Evolutionary conservation across 23 tunicate species (phyloP).

Genomic region (Corella eumyota): DNA sequence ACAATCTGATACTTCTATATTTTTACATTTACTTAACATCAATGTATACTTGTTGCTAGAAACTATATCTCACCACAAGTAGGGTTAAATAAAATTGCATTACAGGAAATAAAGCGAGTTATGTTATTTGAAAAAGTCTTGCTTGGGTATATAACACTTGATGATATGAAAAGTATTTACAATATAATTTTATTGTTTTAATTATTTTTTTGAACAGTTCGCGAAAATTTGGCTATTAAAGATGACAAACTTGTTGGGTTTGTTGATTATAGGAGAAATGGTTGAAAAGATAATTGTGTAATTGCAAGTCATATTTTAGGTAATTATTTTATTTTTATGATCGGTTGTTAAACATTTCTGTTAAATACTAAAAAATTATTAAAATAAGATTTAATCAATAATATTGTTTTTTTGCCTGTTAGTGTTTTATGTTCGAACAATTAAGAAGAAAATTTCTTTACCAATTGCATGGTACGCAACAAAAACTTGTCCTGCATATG

Average conservation of each 20-base stretch:
- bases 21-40: neutral
- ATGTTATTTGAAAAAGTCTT: neutral
- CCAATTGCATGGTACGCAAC: constrained; percentile 20
- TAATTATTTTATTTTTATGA: no score
- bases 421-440: constrained; percentile 18
- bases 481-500: constrained; percentile 8
- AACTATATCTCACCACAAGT: constrained; percentile 19
- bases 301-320: constrained; percentile 1
- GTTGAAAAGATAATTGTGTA: neutral
- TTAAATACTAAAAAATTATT: neutral
- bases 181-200: neutral
- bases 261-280: constrained; percentile 7
- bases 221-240: constrained; percentile 25
- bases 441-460: constrained; percentile 2
- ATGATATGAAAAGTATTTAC: constrained; percentile 29
- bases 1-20: neutral
- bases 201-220: constrained; percentile 1
- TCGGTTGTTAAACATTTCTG: no score
- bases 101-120: constrained; percentile 7
- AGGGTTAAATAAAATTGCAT: constrained; percentile 11
- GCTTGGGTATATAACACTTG: constrained; percentile 7
- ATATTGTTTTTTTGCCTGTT: no score
- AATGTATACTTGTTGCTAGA: neutral
- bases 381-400: neutral
- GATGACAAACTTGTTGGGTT: constrained; percentile 36